Conservation (phyloP, 2,797 vertebrate genomes). For the Melanotaenia parkinsoni region DNA sequence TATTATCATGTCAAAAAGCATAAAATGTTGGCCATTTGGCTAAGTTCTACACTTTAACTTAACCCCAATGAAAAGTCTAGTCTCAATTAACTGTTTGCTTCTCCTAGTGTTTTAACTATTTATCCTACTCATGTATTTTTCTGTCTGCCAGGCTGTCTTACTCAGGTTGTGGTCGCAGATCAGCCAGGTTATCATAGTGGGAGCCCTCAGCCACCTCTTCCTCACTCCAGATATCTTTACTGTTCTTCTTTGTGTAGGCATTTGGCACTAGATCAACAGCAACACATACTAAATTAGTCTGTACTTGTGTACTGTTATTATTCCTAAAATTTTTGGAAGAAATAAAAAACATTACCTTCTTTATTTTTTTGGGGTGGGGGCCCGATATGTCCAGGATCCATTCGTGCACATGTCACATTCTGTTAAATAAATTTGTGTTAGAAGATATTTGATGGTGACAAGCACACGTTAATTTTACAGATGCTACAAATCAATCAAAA, state of each 20-base stretch:
- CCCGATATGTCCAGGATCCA: conserved; percentile 77
- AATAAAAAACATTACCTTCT: conserved; percentile 45
- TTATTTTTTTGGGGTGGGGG: conserved; percentile 40
- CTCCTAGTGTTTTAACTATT: neutral
- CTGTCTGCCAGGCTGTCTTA: conserved; percentile 46
- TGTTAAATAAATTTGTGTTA: conserved; percentile 30
- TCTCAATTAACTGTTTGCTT: neutral
- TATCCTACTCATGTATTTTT: neutral
- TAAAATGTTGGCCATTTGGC: neutral
- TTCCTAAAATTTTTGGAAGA: neutral
- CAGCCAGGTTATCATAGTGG: conserved; percentile 77
- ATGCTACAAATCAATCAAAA: neutral
- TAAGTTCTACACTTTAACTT: neutral
- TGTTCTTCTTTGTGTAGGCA: conserved; percentile 47
- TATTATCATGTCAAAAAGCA: neutral
- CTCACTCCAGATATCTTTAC: conserved; percentile 79
- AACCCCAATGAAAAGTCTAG: neutral
- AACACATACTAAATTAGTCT: neutral
- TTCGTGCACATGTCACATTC: conserved; percentile 36
- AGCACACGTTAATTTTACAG: neutral
- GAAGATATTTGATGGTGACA: neutral
- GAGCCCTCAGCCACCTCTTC: conserved; percentile 80
- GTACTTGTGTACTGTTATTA: neutral
- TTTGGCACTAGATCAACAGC: conserved; percentile 38
- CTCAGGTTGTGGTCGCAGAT: conserved; percentile 81